phyloP scores from a whole-genome alignment of 2,888 invertebrate genomes.

The Agrochola litura region DNA sequence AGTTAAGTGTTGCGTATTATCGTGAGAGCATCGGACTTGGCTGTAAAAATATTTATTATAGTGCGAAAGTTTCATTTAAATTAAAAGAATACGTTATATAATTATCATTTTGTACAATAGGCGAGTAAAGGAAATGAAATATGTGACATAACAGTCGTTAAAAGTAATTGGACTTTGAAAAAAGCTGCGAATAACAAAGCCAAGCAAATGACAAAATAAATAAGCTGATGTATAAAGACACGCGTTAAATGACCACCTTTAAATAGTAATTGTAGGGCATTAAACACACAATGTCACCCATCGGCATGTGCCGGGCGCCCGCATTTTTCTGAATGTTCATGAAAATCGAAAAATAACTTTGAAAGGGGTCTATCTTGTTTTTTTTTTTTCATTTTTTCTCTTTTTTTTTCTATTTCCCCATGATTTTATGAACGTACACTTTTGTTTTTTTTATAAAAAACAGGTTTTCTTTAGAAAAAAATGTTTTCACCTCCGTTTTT shows the following conservation, averaged over 20 bases:
- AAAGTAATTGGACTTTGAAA: neutral
- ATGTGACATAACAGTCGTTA: neutral
- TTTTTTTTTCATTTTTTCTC: no score
- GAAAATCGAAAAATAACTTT: no score
- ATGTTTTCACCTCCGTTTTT: no score
- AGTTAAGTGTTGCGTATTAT: conserved; percentile 20
- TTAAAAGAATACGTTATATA: conserved; percentile 32
- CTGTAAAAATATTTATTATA: conserved; percentile 39
- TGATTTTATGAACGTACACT: no score
- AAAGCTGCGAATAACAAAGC: neutral
- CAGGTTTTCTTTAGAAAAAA: no score
- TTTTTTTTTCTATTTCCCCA: no score
- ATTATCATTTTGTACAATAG: conserved; percentile 28
- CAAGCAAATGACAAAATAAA: neutral
- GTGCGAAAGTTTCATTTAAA: conserved; percentile 47
- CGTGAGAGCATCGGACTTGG: conserved; percentile 45
- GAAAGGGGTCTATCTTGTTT: no score
- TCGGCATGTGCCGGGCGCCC: no score
- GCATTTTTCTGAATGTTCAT: no score
- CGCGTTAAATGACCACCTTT: neutral
- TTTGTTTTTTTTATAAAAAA: no score
- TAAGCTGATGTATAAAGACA: neutral
- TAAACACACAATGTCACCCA: no score
- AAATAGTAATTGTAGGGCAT: neutral
- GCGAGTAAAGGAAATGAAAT: neutral